Evolutionary conservation across 2,797 vertebrate genomes (phyloP).

Genomic region (Manis crassicaudata): DNA sequence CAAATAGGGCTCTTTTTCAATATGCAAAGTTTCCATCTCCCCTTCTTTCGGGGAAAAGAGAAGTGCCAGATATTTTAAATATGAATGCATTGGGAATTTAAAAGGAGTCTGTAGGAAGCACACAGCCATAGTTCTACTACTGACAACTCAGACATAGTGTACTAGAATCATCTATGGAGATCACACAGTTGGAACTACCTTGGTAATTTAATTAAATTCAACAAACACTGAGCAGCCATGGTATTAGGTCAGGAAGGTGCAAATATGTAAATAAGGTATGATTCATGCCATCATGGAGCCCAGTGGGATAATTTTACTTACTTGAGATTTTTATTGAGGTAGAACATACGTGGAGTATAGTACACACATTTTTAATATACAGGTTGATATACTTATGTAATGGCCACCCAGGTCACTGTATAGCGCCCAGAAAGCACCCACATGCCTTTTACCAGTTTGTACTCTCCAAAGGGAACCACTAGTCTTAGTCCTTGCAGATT

Average conservation of each 20-base stretch:
- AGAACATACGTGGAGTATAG: background rate
- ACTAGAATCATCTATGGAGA: background rate
- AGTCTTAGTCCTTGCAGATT: background rate
- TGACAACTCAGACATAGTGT: background rate
- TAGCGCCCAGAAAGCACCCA: background rate
- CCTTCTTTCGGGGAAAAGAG: background rate
- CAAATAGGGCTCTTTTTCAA: constrained; percentile 63
- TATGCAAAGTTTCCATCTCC: constrained; percentile 46
- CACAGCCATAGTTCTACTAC: background rate
- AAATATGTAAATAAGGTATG: constrained; percentile 21
- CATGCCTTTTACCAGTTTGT: background rate
- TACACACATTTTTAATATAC: background rate
- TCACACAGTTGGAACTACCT: background rate
- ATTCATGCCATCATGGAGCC: background rate
- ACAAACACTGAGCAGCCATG: background rate
- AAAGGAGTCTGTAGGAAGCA: background rate
- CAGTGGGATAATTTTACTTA: background rate
- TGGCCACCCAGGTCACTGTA: background rate
- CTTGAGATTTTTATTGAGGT: constrained; percentile 7
- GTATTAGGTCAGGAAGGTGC: background rate
- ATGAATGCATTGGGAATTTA: constrained; percentile 54
- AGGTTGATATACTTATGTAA: background rate
- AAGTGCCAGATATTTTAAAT: constrained; percentile 53
- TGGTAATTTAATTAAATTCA: constrained; percentile 28
- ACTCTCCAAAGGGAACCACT: background rate